Conservation (phyloP, 2,888 invertebrate genomes). For the Hyalella azteca region DNA sequence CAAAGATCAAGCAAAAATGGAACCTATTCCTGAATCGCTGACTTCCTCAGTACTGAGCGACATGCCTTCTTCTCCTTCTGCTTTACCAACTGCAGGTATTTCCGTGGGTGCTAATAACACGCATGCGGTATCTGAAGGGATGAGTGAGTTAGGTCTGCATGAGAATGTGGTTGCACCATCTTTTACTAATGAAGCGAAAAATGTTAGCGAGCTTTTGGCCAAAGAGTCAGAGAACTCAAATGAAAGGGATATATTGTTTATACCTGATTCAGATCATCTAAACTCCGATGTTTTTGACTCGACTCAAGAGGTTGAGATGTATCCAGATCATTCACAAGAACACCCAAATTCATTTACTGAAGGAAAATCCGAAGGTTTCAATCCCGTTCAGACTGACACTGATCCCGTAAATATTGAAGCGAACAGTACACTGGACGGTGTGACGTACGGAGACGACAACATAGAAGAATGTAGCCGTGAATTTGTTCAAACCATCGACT, state of each 20-base stretch:
- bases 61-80: slow-evolving; percentile 25
- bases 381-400: no score
- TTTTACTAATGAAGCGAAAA: slow-evolving; percentile 12
- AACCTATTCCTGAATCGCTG: slow-evolving; percentile 33
- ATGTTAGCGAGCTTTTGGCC: slow-evolving; percentile 2
- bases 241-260: no score
- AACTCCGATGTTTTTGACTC: no score
- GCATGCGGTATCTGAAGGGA: slow-evolving; percentile 5
- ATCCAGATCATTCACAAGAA: neutral
- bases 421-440: no score
- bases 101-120: slow-evolving; percentile 10
- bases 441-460: no score
- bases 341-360: neutral
- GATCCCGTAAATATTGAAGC: no score
- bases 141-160: neutral
- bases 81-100: slow-evolving; percentile 27
- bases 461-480: no score
- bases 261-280: no score
- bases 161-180: neutral
- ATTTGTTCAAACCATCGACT: no score
- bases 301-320: no score
- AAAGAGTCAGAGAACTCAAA: neutral
- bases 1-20: slow-evolving; percentile 35
- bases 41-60: slow-evolving; percentile 31
- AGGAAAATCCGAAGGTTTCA: no score